phyloP scores from a whole-genome alignment of 2,888 invertebrate species.

The Drosophila peninsularis region DNA sequence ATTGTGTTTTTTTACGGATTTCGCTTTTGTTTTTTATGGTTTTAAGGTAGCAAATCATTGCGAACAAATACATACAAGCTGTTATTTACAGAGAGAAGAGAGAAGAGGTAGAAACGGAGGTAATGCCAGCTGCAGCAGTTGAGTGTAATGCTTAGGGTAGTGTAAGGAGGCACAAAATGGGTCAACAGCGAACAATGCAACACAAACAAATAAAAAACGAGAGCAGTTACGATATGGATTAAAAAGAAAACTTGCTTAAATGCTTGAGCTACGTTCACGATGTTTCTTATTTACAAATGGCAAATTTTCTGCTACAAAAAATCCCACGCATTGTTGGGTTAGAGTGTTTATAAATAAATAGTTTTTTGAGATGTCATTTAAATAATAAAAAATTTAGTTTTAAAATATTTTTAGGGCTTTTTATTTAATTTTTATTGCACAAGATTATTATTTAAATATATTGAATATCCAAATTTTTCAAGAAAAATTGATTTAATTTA shows the following conservation, averaged over 20 bases:
- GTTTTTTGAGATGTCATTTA: too few species aligned
- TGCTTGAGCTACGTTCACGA: not conserved
- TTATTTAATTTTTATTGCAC: too few species aligned
- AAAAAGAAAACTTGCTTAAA: not conserved
- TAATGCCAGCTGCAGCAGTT: conserved; percentile 9
- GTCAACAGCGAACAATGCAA: conserved; percentile 15
- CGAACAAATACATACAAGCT: conserved; percentile 52
- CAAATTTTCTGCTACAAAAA: not conserved
- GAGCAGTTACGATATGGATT: conserved; percentile 1
- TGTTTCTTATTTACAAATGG: not conserved
- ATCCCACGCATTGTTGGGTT: not conserved
- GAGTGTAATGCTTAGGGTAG: conserved; percentile 2
- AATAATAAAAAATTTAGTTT: too few species aligned
- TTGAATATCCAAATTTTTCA: too few species aligned
- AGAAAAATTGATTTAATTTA: not conserved
- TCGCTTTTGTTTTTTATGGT: conserved; percentile 14
- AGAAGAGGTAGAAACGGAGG: not conserved
- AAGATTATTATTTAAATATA: too few species aligned
- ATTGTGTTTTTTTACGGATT: conserved; percentile 31
- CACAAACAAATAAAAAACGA: not conserved
- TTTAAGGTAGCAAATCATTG: conserved; percentile 60
- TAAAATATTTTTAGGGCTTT: too few species aligned
- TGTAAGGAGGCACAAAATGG: not conserved
- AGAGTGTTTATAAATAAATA: not conserved
- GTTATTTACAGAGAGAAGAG: conserved; percentile 6